Evolutionary conservation across 1,140 invertebrate species (phyloP), one percentile per base, ranked within the genome.

Genomic region (Leptonema lineaticorne): DNA sequence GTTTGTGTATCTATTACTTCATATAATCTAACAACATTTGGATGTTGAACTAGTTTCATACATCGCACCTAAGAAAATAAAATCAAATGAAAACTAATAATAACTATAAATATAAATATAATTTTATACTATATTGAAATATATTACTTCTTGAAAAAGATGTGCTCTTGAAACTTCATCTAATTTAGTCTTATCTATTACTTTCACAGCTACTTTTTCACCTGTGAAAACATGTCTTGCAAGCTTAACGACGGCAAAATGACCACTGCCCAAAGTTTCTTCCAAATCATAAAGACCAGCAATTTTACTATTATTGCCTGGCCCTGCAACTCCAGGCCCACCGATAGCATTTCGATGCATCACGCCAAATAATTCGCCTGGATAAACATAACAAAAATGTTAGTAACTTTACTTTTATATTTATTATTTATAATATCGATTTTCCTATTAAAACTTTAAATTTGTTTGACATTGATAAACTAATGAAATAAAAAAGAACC

Each of bases 21-120:
- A 81, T 99, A 99, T 7, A 99, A 83, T 56, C 97, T 85, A 14
- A 99, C 97, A 22, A 99, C 96, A 84, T 99, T 96, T 30, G 92
- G 96, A 85, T 99, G 98, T 78, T 99, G 97, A 11, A 99, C 97
- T 74, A 99, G 82, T 82, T 99, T 99, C 97, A 99, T 99, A 78
- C 97, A 99, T 71, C 95, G 85, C 66, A 97, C 91, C 89, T 93
- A 85, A 74, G 88, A 62, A 70, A 30, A 48, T 33, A 65, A 22
- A 29, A 37, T n/a, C n/a, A n/a, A n/a, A n/a, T n/a, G n/a, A n/a
- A n/a, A n/a, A n/a, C n/a, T n/a, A n/a, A n/a, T n/a, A n/a, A n/a
- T n/a, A n/a, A n/a, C n/a, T n/a, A n/a, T n/a, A n/a, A 66, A 26
- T 30, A 53, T 57, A 58, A 66, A 11, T 57, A 48, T 64, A 9